Conservation (phyloP, 2,113 vertebrate genomes). For the Thamnaconus septentrionalis region DNA sequence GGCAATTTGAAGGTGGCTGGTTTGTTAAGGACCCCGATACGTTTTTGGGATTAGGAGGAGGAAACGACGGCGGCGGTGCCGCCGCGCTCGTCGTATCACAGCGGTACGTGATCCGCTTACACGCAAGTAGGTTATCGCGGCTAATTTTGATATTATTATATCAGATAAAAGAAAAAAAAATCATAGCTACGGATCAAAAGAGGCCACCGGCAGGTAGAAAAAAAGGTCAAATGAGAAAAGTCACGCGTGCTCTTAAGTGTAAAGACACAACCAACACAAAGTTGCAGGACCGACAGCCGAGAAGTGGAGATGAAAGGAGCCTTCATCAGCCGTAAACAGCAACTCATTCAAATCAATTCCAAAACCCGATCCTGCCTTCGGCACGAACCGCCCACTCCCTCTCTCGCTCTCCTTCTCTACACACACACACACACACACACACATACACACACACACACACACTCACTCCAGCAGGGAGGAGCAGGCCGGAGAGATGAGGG, state of each 20-base stretch:
- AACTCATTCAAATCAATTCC: constrained; percentile 77
- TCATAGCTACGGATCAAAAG: background rate
- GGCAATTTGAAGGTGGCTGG: constrained; percentile 66
- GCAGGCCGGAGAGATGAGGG: constrained; percentile 37
- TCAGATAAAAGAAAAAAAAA: constrained; percentile 17
- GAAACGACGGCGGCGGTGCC: constrained; percentile 19
- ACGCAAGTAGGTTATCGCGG: constrained; percentile 32
- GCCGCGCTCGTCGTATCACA: constrained; percentile 9
- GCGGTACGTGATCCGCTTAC: constrained; percentile 14
- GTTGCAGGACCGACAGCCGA: constrained; percentile 11
- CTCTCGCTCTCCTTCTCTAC: constrained; percentile 1
- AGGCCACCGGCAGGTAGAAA: background rate
- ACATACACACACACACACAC: constrained; percentile 6
- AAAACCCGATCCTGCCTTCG: constrained; percentile 75
- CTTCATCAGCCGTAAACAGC: constrained; percentile 75
- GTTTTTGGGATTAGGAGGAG: constrained; percentile 31
- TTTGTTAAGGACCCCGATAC: constrained; percentile 49
- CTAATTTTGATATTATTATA: constrained; percentile 6
- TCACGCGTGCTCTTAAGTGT: constrained; percentile 10
- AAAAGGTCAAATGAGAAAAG: constrained; percentile 45
- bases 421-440: constrained; percentile 17
- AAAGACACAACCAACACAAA: constrained; percentile 46
- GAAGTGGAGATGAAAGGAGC: background rate
- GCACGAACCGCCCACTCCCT: constrained; percentile 33
- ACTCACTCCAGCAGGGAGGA: constrained; percentile 43